These are phyloP conservation scores for Netelia virgata DNA, from an alignment of 2,888 invertebrate genomes.

Conservation along the genomic window DNA sequence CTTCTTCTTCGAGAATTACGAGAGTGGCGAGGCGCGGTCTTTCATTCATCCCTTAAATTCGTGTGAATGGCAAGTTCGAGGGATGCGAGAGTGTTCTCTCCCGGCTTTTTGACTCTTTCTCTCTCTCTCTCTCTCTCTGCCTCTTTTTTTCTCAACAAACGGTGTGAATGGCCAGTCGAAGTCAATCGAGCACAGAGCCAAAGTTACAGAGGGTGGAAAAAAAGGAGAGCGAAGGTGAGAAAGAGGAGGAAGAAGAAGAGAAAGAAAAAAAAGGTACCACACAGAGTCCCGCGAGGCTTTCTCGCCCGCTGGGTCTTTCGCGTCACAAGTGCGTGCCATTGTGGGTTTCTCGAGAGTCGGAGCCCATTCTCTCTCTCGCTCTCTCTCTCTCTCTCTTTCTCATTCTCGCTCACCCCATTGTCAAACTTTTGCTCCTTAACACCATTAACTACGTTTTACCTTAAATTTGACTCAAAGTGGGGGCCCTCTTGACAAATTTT, in stretches of 20 bases:
- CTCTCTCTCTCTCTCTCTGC: conserved; percentile 30
- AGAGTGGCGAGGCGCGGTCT: conserved; percentile 42
- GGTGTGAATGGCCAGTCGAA: conserved; percentile 62
- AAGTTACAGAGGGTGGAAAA: conserved; percentile 41
- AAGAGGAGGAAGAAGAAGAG: conserved; percentile 25
- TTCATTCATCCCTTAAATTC: conserved; percentile 65
- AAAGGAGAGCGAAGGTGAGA: conserved; percentile 40
- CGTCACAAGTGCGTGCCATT: conserved; percentile 83
- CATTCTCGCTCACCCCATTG: conserved; percentile 73
- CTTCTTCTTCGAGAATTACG: conserved; percentile 42
- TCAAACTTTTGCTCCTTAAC: conserved; percentile 80
- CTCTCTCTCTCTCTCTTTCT: neutral
- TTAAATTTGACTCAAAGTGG: conserved; percentile 83
- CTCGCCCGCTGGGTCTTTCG: conserved; percentile 78
- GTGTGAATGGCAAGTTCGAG: conserved; percentile 59
- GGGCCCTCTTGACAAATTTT: conserved; percentile 83
- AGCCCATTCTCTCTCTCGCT: conserved; percentile 4
- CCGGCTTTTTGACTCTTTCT: conserved; percentile 47
- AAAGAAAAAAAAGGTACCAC: conserved; percentile 67
- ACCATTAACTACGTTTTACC: conserved; percentile 84
- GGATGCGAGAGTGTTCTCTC: conserved; percentile 34
- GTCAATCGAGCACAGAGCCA: conserved; percentile 54
- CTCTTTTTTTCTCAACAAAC: conserved; percentile 25
- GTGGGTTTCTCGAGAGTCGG: conserved; percentile 77
- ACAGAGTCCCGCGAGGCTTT: conserved; percentile 65